These are phyloP conservation scores for Coptodon bakossiorum DNA, from an alignment of 2,113 vertebrate genomes.

Conservation along the genomic window DNA sequence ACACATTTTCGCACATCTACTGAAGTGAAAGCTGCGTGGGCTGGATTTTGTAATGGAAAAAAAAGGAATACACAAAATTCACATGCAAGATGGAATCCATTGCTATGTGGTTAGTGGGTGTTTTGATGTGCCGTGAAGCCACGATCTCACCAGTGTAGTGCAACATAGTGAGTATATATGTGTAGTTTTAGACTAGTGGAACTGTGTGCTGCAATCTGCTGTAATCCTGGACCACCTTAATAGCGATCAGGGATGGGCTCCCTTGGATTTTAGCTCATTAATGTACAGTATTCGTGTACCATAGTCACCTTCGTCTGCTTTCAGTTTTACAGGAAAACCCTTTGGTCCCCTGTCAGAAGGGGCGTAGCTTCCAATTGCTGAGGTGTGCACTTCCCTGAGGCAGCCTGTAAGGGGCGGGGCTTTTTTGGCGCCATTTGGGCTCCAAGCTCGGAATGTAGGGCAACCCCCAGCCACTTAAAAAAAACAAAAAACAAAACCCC, in stretches of 20 bases:
- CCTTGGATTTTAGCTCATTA: neutral
- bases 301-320: conserved; percentile 11
- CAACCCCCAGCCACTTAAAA: conserved; percentile 56
- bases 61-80: neutral
- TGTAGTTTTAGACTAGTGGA: conserved; percentile 6
- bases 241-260: neutral
- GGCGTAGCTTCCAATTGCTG: conserved; percentile 27
- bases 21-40: neutral
- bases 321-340: neutral
- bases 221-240: neutral
- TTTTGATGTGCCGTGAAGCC: neutral
- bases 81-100: neutral
- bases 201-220: conserved; percentile 33
- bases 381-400: conserved; percentile 44
- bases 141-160: neutral
- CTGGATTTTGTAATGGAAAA: conserved; percentile 20
- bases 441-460: conserved; percentile 76
- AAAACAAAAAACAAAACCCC: neutral
- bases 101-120: neutral
- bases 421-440: conserved; percentile 71
- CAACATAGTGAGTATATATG: neutral
- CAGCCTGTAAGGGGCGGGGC: conserved; percentile 70
- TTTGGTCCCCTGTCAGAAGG: conserved; percentile 13
- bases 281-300: conserved; percentile 1
- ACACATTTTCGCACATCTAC: neutral